Conservation (phyloP, 2,797 vertebrate genomes). For the Holocentrus rufus region DNA sequence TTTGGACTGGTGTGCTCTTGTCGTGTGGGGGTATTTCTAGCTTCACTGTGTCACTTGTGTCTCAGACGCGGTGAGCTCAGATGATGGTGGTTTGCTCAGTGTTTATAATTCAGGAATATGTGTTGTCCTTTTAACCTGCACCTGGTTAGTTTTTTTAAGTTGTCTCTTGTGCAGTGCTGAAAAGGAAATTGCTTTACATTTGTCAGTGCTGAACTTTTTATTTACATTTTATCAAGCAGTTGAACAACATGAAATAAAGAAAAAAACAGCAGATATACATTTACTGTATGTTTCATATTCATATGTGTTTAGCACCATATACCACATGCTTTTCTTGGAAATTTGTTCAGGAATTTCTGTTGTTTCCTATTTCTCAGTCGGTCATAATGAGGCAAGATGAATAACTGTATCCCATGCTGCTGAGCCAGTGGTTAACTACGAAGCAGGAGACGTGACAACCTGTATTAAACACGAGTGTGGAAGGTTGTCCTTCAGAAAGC, state of each 20-base stretch:
- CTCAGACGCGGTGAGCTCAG: background rate
- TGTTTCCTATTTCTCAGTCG: background rate
- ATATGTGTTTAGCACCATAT: no score
- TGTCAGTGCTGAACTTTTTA: background rate
- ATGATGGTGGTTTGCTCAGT: background rate
- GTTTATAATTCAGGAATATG: background rate
- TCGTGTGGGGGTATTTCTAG: conserved; percentile 2
- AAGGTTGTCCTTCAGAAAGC: background rate
- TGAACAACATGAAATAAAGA: background rate
- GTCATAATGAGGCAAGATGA: background rate
- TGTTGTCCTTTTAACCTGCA: background rate
- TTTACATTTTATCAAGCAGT: background rate
- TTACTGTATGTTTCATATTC: no score
- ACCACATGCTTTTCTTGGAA: background rate
- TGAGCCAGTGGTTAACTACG: background rate
- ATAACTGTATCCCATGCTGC: background rate
- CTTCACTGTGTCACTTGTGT: background rate
- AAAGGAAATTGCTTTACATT: background rate
- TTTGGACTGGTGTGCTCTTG: conserved; percentile 24
- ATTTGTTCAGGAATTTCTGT: no score
- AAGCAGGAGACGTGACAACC: background rate
- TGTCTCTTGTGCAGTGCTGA: background rate
- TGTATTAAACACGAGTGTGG: background rate
- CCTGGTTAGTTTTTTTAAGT: background rate
- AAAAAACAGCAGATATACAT: background rate